Evolutionary conservation across 2,888 invertebrate species (phyloP), one percentile per base, ranked within the genome.

Genomic region (Pheosia gnoma): DNA sequence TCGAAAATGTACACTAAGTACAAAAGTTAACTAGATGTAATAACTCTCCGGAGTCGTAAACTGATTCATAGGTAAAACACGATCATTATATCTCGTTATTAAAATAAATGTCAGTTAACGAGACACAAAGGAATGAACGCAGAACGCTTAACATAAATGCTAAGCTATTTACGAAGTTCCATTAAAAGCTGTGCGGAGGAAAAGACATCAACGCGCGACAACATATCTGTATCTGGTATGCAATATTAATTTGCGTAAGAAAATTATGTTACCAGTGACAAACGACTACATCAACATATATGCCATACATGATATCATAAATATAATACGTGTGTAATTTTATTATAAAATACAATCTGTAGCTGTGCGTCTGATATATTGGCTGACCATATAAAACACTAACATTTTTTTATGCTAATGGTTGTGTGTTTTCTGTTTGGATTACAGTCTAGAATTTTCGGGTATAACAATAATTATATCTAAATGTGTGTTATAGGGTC

Each of bases 181-280:
- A 62, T 66, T 66, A 63, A 63, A 68, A 61, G 59, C 62, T 59
- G 63, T 60, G 59, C 66, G 60, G 64, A 78, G 74, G 74, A 82
- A 84, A 82, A 85, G 86, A 85, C 79, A 75, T 86, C 84, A 86
- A 86, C 85, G 85, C 81, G 82, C 76, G 63, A 63, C 58, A 8
- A 41, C 38, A 11, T 41, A 36, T 53, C 59, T 45, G 10, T 11
- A 25, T 5, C 7, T 10, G 49, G 49, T 13, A 36, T 37, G 11
- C 36, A 41, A 38, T 38, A 38, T 38, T n/a, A 38, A 13, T 41
- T 41, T 41, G 53, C n/a, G 13, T 56, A 41, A 56, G 41, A 3
- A 39, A 56, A 56, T 56, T 13, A 41, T 13, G 41, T 56, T 56
- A 56, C 25, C 25, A 56, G 56, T n/a, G 41, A 54, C 56, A 53